Evolutionary conservation across 2,888 invertebrate genomes (phyloP).

Genomic region (Eupithecia insigniata): DNA sequence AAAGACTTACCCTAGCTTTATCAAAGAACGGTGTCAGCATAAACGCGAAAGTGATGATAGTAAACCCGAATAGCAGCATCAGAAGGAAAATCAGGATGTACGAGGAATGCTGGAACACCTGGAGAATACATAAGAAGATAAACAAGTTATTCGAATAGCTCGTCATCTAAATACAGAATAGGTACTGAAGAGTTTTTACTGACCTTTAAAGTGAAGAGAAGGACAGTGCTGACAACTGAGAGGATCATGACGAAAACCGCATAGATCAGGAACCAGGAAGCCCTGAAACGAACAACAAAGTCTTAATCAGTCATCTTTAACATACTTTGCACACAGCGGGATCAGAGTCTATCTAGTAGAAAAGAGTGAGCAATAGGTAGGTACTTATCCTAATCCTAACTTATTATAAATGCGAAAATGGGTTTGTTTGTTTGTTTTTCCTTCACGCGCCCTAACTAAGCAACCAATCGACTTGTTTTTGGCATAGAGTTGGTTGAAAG

Average conservation of each 20-base stretch:
- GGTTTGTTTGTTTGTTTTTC: too few species aligned
- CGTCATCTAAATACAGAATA: neutral
- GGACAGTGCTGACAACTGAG: constrained; percentile 88
- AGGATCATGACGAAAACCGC: constrained; percentile 87
- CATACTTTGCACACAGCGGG: neutral
- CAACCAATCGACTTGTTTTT: too few species aligned
- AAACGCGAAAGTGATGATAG: constrained; percentile 92
- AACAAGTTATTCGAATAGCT: neutral
- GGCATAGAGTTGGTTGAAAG: too few species aligned
- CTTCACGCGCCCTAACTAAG: too few species aligned
- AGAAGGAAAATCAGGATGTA: constrained; percentile 90
- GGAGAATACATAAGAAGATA: constrained; percentile 53
- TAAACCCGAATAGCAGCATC: constrained; percentile 91
- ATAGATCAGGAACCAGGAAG: constrained; percentile 93
- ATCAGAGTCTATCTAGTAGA: neutral
- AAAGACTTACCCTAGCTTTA: constrained; percentile 87
- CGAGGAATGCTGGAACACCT: constrained; percentile 91
- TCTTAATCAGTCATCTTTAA: neutral
- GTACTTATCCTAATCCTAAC: too few species aligned
- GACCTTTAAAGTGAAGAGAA: constrained; percentile 88
- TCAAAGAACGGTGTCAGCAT: constrained; percentile 94
- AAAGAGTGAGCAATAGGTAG: neutral
- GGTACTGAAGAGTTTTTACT: constrained; percentile 22
- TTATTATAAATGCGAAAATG: too few species aligned
- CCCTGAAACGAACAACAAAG: constrained; percentile 82